phyloP scores from a whole-genome alignment of 2,888 invertebrate genomes.

The Campoletis raptor region DNA sequence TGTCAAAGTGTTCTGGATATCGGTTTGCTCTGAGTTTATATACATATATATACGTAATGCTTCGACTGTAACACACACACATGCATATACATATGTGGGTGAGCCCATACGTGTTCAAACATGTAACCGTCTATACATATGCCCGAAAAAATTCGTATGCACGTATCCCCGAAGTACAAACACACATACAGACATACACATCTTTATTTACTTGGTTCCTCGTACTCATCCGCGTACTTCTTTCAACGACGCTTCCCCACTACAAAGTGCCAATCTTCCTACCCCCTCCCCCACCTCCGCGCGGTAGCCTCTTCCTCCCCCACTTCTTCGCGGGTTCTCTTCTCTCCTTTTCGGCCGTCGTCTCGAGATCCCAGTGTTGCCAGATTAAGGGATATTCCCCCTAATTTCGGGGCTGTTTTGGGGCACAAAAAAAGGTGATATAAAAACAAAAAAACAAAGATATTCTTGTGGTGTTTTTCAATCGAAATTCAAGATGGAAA shows the following conservation, averaged over 20 bases:
- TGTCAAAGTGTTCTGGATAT: conserved; percentile 77
- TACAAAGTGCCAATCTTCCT: conserved; percentile 45
- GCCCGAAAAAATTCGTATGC: conserved; percentile 34
- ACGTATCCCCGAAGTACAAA: conserved; percentile 38
- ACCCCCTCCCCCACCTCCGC: conserved; percentile 56
- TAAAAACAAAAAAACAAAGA: not conserved
- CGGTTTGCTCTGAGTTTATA: conserved; percentile 36
- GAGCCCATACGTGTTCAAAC: conserved; percentile 42
- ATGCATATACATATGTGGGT: conserved; percentile 36
- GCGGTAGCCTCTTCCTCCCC: conserved; percentile 51
- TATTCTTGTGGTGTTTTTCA: not conserved
- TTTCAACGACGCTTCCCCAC: conserved; percentile 59
- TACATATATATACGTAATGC: conserved; percentile 14
- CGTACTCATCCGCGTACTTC: conserved; percentile 29
- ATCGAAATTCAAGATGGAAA: not conserved
- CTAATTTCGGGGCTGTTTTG: not conserved
- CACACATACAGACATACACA: conserved; percentile 12
- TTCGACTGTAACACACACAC: not conserved
- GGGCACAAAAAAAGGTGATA: conserved; percentile 1
- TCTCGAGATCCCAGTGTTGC: conserved; percentile 31
- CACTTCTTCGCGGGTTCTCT: conserved; percentile 41
- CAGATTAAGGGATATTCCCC: conserved; percentile 6
- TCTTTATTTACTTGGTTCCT: conserved; percentile 27
- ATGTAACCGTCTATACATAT: conserved; percentile 43
- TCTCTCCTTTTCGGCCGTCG: conserved; percentile 34